A percentile compares a stretch with the other conserved stretches of the same genome.
Evolutionary conservation across 2,113 vertebrate genomes (phyloP).

Genomic region (Lethenteron reissneri): DNA sequence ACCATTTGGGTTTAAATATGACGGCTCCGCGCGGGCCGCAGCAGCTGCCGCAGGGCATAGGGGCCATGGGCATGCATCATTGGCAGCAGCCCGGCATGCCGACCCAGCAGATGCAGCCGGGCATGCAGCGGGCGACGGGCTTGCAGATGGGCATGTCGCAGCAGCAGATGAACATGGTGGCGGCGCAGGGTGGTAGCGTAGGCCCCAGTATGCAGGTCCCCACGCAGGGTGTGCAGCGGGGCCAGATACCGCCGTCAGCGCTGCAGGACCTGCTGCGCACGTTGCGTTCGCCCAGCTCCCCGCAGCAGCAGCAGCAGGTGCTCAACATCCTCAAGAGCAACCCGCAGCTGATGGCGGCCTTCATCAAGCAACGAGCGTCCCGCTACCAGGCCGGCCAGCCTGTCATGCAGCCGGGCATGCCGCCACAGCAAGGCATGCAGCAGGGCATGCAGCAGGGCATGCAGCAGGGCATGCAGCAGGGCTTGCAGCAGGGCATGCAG

Average conservation of each 20-base stretch:
- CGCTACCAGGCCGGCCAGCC: conserved; percentile 60
- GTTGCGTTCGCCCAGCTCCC: conserved; percentile 84
- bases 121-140: conserved; percentile 2
- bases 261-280: conserved; percentile 88
- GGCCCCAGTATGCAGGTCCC: conserved; percentile 32
- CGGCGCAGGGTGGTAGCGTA: conserved; percentile 7
- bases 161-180: conserved; percentile 1
- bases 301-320: conserved; percentile 87
- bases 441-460: conserved; percentile 22
- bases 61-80: conserved; percentile 1
- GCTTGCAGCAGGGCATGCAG: conserved; percentile 15
- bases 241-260: conserved; percentile 50
- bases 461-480: conserved; percentile 18
- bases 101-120: not conserved
- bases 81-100: not conserved
- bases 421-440: conserved; percentile 43
- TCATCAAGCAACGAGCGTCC: conserved; percentile 81
- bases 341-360: conserved; percentile 78
- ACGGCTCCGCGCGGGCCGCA: conserved; percentile 1
- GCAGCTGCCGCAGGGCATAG: not conserved
- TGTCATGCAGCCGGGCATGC: conserved; percentile 25
- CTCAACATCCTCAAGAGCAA: conserved; percentile 93
- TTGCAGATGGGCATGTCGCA: not conserved
- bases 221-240: conserved; percentile 32
- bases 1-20: not conserved